Percentiles rank a stretch among this genome's conserved stretches.
Conservation (phyloP, 2,888 invertebrate genomes). For the Cheiracanthium punctorium region DNA sequence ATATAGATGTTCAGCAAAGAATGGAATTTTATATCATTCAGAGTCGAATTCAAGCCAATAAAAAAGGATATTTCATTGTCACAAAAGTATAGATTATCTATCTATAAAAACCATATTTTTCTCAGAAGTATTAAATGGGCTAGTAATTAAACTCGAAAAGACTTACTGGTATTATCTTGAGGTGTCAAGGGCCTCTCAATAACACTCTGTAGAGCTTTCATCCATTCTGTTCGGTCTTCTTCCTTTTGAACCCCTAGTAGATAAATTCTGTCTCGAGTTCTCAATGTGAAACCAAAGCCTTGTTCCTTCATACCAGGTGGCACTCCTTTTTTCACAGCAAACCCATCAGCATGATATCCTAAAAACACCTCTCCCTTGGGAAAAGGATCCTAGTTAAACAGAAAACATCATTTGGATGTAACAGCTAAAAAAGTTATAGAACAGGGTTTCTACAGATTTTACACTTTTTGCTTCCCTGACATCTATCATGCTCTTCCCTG, state of each 20-base stretch:
- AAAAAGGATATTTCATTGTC: too few relatives aligned
- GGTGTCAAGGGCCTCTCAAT: constrained; percentile 85
- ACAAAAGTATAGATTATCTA: too few relatives aligned
- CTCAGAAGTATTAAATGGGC: too few relatives aligned
- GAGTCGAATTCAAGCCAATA: too few relatives aligned
- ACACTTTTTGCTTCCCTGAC: too few relatives aligned
- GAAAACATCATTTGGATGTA: background rate
- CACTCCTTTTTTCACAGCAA: constrained; percentile 83
- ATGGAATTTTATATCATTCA: too few relatives aligned
- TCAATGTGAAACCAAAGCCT: constrained; percentile 87
- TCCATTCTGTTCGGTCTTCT: constrained; percentile 88
- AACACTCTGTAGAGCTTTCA: constrained; percentile 84
- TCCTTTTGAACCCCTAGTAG: constrained; percentile 86
- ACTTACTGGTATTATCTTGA: constrained; percentile 79
- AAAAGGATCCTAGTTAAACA: constrained; percentile 83
- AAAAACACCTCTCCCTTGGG: constrained; percentile 94
- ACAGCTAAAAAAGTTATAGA: too few relatives aligned
- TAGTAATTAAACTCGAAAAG: constrained; percentile 28
- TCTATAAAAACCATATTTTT: too few relatives aligned
- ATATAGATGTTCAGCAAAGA: too few relatives aligned
- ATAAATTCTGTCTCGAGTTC: constrained; percentile 86
- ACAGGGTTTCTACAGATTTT: too few relatives aligned
- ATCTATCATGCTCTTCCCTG: too few relatives aligned
- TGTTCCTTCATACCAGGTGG: constrained; percentile 81
- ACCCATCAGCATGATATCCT: constrained; percentile 86